Percentiles rank a stretch among this genome's conserved stretches.
Evolutionary conservation across 2,888 invertebrate species (phyloP).

Genomic region (Eudemis profundana): DNA sequence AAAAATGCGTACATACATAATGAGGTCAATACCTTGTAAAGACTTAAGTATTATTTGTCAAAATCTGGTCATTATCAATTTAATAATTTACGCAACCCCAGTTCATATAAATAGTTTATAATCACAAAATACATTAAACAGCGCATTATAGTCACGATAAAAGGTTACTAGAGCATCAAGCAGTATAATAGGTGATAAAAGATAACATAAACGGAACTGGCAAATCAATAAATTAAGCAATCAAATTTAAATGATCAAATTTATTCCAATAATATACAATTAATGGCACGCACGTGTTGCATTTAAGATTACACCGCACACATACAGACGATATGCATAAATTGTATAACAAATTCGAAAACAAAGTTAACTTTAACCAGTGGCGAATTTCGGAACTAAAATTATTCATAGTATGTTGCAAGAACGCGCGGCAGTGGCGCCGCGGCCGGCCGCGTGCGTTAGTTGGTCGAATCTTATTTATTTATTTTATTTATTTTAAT

Average conservation of each 20-base stretch:
- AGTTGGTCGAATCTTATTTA: conserved; percentile 19
- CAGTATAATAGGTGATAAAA: conserved; percentile 7
- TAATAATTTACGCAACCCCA: not conserved
- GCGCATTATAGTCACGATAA: not conserved
- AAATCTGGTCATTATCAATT: not conserved
- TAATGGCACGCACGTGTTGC: conserved; percentile 35
- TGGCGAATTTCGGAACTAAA: conserved; percentile 16
- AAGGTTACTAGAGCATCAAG: conserved; percentile 10
- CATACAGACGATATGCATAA: conserved; percentile 17
- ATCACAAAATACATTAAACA: conserved; percentile 1
- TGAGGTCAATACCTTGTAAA: too few relatives aligned
- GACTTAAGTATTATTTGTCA: not conserved
- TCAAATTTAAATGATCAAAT: conserved; percentile 30
- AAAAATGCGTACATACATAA: too few relatives aligned
- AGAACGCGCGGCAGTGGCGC: conserved; percentile 16
- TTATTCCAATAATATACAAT: conserved; percentile 26
- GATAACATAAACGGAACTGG: not conserved
- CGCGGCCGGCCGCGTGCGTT: not conserved
- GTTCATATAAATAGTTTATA: conserved; percentile 3
- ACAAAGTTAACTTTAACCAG: not conserved
- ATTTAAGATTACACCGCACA: conserved; percentile 23
- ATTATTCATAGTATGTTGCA: conserved; percentile 2
- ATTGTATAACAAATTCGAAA: conserved; percentile 25
- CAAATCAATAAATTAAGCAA: conserved; percentile 29
- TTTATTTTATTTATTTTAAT: too few relatives aligned